Conservation (phyloP, 2,797 vertebrate genomes). For the Schizothorax lantsangensis region DNA sequence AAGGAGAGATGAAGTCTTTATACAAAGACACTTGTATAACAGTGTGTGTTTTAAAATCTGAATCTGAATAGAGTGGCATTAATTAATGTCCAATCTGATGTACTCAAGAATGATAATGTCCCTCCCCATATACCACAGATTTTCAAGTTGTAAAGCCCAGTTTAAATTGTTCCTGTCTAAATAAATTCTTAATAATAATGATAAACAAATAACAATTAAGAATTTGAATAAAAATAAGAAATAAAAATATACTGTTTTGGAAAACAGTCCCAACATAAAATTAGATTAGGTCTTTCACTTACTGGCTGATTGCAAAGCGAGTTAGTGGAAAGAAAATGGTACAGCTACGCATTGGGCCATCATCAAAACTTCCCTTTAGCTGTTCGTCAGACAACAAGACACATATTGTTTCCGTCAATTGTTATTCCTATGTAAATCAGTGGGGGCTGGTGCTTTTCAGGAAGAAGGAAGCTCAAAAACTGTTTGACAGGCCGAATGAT, state of each 20-base stretch:
- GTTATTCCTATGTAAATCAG: background rate
- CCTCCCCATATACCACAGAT: background rate
- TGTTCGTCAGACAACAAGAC: background rate
- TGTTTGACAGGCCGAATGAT: background rate
- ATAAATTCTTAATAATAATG: background rate
- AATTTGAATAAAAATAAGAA: background rate
- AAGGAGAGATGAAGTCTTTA: background rate
- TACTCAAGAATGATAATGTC: background rate
- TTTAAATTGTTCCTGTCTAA: background rate
- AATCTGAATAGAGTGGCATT: background rate
- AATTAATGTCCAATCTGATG: background rate
- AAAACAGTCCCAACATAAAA: background rate
- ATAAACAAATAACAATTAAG: background rate
- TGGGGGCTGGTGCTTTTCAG: background rate
- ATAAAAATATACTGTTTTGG: background rate
- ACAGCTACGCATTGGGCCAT: background rate
- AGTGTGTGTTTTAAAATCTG: background rate
- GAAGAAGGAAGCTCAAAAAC: background rate
- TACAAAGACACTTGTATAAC: background rate
- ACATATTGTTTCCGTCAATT: background rate
- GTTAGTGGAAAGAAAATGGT: background rate
- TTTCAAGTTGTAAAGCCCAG: background rate
- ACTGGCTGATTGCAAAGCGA: background rate
- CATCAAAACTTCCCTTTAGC: background rate
- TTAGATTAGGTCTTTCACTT: background rate